These are phyloP conservation scores for Odontomyia ornata DNA, from an alignment of 2,888 invertebrate species.

Conservation along the genomic window DNA sequence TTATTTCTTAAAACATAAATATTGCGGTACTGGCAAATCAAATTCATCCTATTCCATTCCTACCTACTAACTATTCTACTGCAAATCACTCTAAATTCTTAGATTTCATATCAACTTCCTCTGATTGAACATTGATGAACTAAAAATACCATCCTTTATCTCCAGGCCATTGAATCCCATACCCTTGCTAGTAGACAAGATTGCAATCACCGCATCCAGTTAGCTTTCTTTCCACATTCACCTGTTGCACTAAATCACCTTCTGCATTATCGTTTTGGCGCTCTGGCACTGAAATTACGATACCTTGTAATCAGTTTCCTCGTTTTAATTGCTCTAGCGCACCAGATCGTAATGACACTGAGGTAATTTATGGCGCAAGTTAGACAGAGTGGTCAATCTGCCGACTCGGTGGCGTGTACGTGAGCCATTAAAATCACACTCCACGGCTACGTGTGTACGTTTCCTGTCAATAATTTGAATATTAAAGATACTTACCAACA, in stretches of 20 bases:
- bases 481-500: not conserved
- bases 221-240: not conserved
- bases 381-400: not conserved
- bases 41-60: no score
- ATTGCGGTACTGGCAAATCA: no score
- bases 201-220: not conserved
- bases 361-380: not conserved
- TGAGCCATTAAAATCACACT: not conserved
- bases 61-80: no score
- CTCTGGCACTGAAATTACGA: not conserved
- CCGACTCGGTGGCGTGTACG: not conserved
- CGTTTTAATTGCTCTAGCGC: not conserved
- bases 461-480: conserved; percentile 5
- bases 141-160: not conserved
- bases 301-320: conserved; percentile 3
- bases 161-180: not conserved
- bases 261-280: not conserved
- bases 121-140: no score
- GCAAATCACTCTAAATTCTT: no score
- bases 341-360: not conserved
- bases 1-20: no score
- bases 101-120: no score
- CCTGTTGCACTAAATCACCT: not conserved
- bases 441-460: not conserved
- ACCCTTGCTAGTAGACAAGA: not conserved